Conservation (phyloP, 1,140 invertebrate genomes). For the Diprion similis region DNA sequence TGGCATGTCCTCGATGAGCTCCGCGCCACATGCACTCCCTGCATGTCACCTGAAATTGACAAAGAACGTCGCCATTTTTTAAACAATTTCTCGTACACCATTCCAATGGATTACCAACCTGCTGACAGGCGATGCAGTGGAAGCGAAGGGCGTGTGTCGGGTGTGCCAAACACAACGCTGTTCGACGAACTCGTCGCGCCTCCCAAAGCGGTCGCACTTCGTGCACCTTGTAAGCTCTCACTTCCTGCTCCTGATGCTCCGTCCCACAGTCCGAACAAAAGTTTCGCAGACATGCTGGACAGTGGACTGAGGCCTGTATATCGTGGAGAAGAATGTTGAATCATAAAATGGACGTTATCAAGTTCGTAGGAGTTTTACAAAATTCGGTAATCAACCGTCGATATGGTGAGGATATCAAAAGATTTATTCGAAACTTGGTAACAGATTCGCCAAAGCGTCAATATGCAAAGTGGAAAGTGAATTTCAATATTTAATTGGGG, state of each 20-base stretch:
- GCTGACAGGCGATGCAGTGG: slow-evolving; percentile 55
- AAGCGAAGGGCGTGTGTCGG: slow-evolving; percentile 49
- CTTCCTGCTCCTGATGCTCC: slow-evolving; percentile 49
- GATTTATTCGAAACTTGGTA: neutral
- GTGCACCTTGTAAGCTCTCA: slow-evolving; percentile 39
- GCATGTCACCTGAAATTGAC: slow-evolving; percentile 45
- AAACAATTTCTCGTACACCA: neutral
- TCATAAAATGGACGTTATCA: neutral
- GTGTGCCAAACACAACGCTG: slow-evolving; percentile 50
- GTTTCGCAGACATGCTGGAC: slow-evolving; percentile 55
- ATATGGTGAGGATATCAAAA: neutral
- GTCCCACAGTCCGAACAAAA: slow-evolving; percentile 55
- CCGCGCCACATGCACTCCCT: slow-evolving; percentile 54
- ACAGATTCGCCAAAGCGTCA: neutral
- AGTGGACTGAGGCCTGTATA: slow-evolving; percentile 52
- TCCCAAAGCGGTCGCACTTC: slow-evolving; percentile 53
- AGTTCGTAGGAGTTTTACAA: neutral
- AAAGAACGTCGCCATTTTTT: neutral
- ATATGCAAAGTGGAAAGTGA: slow-evolving; percentile 11
- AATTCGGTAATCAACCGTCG: too few relatives aligned
- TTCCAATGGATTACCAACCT: slow-evolving; percentile 30
- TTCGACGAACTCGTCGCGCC: slow-evolving; percentile 49
- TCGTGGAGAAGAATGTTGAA: neutral
- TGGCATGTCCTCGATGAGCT: slow-evolving; percentile 52
- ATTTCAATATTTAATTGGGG: slow-evolving; percentile 12